Evolutionary conservation across 2,113 vertebrate genomes (phyloP), one percentile per base, ranked within the genome.

Genomic region (Gobio gobio): DNA sequence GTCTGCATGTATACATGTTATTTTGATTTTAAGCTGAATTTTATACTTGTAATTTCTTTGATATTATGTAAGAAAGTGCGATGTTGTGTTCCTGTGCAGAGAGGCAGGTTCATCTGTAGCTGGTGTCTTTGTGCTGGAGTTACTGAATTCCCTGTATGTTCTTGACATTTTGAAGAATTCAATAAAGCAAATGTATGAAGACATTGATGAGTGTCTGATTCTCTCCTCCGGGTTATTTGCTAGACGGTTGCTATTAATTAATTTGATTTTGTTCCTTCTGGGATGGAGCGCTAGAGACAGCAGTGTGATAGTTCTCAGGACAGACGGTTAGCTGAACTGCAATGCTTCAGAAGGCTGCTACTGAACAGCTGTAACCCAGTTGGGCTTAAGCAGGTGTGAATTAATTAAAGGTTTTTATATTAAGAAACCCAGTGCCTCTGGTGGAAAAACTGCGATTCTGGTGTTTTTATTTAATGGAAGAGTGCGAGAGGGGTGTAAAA

Each of bases 151-250:
- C 26, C 61, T 72, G n/a, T 82, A 58, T 79, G 51, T 74, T 72
- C 29, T 45, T 59, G 70, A 72, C 43, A 78, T 75, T 75, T 47
- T 54, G 49, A 75, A 78, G 73, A 66, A 66, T 83, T 87, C 26
- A 89, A 89, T 92, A 90, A 91, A 90, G 82, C 84, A 81, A 66
- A n/a, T 49, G 13, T 14, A 33, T 59, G 49, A 72, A 26, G 77
- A 59, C 3, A 6, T 77, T 58, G 9, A 59, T n/a, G 18, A 40
- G n/a, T 72, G 66, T 83, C 43, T 87, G 63, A 79, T 66, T 61
- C 61, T 33, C 78, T 81, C 78, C 43, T 13, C 1, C 16, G 12
- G 24, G 45, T 66, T 45, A 29, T 45, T 63, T 63, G 78, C 56
- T 64, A 8, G 61, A 81, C 49, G 40, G 43, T 68, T 49, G 45